phyloP scores from a whole-genome alignment of 2,888 invertebrate species.

The Idaea dimidiata region DNA sequence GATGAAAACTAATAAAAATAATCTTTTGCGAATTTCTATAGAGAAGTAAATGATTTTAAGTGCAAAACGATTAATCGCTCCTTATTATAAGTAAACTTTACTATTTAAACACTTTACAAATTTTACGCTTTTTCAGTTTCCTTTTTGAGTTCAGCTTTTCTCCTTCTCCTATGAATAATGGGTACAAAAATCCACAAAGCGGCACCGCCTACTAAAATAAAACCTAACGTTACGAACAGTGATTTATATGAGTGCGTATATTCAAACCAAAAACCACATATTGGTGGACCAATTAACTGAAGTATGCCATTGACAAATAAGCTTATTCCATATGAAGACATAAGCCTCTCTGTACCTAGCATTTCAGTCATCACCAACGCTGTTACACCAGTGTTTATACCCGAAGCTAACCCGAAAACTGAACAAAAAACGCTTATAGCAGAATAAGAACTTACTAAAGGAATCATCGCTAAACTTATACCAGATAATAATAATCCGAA shows the following conservation, averaged over 20 bases:
- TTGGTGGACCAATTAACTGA: slow-evolving; percentile 90
- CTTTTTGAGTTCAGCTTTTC: slow-evolving; percentile 36
- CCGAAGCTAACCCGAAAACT: slow-evolving; percentile 90
- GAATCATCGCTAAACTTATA: slow-evolving; percentile 85
- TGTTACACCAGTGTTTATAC: slow-evolving; percentile 91
- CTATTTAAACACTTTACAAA: background rate
- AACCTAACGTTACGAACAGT: slow-evolving; percentile 87
- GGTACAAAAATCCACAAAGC: slow-evolving; percentile 89
- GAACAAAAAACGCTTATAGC: slow-evolving; percentile 86
- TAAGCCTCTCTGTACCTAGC: slow-evolving; percentile 90
- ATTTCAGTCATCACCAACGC: slow-evolving; percentile 94
- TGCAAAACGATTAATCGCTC: too few relatives aligned
- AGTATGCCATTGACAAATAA: slow-evolving; percentile 91
- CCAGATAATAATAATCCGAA: slow-evolving; percentile 90
- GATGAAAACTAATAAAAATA: too few relatives aligned
- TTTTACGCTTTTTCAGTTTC: slow-evolving; percentile 46
- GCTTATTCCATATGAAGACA: slow-evolving; percentile 92
- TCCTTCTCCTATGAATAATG: slow-evolving; percentile 78
- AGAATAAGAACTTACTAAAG: slow-evolving; percentile 83
- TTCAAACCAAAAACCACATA: slow-evolving; percentile 88
- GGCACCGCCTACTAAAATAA: slow-evolving; percentile 86
- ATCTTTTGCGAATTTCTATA: too few relatives aligned
- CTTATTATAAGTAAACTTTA: too few relatives aligned
- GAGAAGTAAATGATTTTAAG: too few relatives aligned
- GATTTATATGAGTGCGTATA: slow-evolving; percentile 84